Evolutionary conservation across 2,888 invertebrate genomes (phyloP), one percentile per base, ranked within the genome.

Genomic region (Dolichopus griseipennis): DNA sequence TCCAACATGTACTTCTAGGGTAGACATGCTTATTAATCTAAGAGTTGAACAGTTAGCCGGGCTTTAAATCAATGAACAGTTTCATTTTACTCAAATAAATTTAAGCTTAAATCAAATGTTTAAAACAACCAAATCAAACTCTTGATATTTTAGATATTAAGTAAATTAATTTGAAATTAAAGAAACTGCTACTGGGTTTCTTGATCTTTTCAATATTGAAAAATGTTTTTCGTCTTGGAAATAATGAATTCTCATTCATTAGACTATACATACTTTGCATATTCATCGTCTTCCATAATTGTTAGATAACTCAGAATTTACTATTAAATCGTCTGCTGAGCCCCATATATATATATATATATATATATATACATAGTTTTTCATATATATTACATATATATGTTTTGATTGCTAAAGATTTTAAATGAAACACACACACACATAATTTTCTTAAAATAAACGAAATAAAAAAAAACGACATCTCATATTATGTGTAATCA

Each of bases 401-500:
- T 27, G n/a, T 27, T 27, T 27, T 27, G 27, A n/a, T n/a, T 27
- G 27, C 27, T 4, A 5, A 27, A 27, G 5, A 27, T 27, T 27
- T 2, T 4, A 27, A 27, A 27, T 27, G 8, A 41, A 41, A 41
- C 41, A 12, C 18, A 52, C 52, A 18, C 15, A 52, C n/a, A 52
- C 52, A 15, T 18, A 18, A 18, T 52, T 12, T 41, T 2, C 52
- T 52, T 18, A 12, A 15, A 6, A 37, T 37, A 37, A 37, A 34
- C 9, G 37, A 37, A 37, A 9, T n/a, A n/a, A 37, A 37, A 6
- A 52, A 52, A 27, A 4, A 18, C 52, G 52, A 18, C 18, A 15
- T 52, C 52, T 52, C 52, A 52, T 52, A 52, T 52, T 52, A 52
- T 52, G 18, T 52, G 15, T 52, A 52, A 52, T 52, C 52, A 52